phyloP scores from a whole-genome alignment of 2,797 vertebrate species.

The Eutrigla gurnardus region DNA sequence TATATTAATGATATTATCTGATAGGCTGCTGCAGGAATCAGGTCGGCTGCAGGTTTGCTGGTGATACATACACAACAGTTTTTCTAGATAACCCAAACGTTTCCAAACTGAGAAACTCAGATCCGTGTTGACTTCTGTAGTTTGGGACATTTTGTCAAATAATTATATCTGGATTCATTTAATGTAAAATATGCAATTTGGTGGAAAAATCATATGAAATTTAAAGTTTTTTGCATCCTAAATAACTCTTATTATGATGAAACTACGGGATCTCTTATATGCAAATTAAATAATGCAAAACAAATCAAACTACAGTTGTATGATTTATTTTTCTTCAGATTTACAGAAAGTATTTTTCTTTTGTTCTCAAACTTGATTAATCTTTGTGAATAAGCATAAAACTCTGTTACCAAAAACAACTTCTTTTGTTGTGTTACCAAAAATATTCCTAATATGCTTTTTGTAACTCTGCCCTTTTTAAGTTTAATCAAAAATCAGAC shows the following conservation, averaged over 20 bases:
- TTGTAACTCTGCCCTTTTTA: no score
- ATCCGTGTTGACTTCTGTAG: not conserved
- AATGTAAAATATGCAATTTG: not conserved
- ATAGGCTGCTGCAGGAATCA: not conserved
- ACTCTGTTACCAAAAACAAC: no score
- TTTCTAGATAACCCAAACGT: no score
- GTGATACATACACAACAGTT: not conserved
- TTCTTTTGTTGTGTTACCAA: no score
- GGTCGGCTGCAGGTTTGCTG: not conserved
- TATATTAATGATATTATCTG: not conserved
- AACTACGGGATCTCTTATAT: not conserved
- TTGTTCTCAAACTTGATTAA: not conserved
- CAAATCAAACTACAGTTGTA: not conserved
- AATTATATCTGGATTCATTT: not conserved
- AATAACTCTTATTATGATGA: not conserved
- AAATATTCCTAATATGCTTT: no score
- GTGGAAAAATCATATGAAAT: not conserved
- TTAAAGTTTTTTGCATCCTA: not conserved
- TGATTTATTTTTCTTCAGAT: not conserved
- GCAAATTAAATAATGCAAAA: conserved; percentile 12
- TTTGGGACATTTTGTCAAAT: not conserved
- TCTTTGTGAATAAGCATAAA: no score
- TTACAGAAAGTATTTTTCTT: no score
- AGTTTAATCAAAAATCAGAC: no score
- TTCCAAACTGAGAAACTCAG: not conserved